A percentile compares a stretch with the other conserved stretches of the same genome.
Evolutionary conservation across 2,888 invertebrate genomes (phyloP).

Genomic region (Elegia similella): DNA sequence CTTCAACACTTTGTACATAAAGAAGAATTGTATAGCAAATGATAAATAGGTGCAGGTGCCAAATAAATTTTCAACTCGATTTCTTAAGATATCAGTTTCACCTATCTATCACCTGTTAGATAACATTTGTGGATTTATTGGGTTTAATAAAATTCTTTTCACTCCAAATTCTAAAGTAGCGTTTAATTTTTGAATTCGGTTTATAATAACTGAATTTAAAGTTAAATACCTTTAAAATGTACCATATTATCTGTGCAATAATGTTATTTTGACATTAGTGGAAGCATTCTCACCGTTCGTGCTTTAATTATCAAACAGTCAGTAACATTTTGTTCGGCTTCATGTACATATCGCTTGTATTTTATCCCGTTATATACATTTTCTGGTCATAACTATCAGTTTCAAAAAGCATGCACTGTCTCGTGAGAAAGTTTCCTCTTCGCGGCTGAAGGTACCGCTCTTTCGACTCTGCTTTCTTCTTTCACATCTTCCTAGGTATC

Average conservation of each 20-base stretch:
- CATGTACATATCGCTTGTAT: constrained; percentile 85
- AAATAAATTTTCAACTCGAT: constrained; percentile 19
- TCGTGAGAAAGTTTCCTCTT: constrained; percentile 92
- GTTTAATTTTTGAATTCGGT: background rate
- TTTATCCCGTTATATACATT: constrained; percentile 76
- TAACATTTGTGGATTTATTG: constrained; percentile 10
- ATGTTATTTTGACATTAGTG: constrained; percentile 58
- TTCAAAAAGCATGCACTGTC: constrained; percentile 85
- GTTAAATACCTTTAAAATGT: constrained; percentile 25
- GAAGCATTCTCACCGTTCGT: constrained; percentile 83
- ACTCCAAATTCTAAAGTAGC: background rate
- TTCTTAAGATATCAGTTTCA: constrained; percentile 9
- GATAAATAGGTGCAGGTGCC: constrained; percentile 30
- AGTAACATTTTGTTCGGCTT: constrained; percentile 80
- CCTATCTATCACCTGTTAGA: constrained; percentile 10
- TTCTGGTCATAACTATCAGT: constrained; percentile 79
- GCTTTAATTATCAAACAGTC: constrained; percentile 77
- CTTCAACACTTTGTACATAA: constrained; percentile 41
- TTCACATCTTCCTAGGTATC: constrained; percentile 86
- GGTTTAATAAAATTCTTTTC: constrained; percentile 6
- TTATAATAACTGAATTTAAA: background rate
- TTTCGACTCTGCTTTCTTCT: constrained; percentile 84
- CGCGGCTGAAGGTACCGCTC: constrained; percentile 93
- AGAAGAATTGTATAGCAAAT: constrained; percentile 27
- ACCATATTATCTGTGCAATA: constrained; percentile 46